A percentile compares a stretch with the other conserved stretches of the same genome.
phyloP scores from a whole-genome alignment of 1,140 invertebrate species.

The Anastrepha ludens region DNA sequence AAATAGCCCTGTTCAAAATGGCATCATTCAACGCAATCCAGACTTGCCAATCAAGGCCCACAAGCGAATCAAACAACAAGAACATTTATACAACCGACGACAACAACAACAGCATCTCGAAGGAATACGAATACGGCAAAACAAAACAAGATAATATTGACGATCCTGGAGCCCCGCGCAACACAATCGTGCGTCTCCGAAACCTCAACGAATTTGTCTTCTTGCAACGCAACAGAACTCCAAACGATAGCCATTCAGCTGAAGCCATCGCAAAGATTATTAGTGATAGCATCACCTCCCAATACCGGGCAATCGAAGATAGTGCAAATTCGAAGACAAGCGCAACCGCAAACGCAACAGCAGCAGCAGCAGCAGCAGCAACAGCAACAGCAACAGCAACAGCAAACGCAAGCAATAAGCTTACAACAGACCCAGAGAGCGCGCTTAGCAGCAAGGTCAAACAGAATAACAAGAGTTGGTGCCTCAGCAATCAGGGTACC shows the following conservation, averaged over 20 bases:
- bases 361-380: background rate
- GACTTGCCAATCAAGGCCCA: constrained; percentile 69
- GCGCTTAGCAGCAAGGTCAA: background rate
- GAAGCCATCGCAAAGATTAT: constrained; percentile 43
- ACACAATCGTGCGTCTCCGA: constrained; percentile 56
- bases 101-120: constrained; percentile 56
- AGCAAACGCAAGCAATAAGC: constrained; percentile 26
- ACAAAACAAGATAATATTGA: constrained; percentile 72
- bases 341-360: background rate
- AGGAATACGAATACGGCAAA: constrained; percentile 66
- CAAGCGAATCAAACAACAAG: constrained; percentile 65
- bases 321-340: background rate
- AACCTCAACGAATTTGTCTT: background rate
- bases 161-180: constrained; percentile 70
- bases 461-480: background rate
- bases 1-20: constrained; percentile 72
- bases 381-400: constrained; percentile 10
- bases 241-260: constrained; percentile 9
- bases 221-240: background rate
- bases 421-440: constrained; percentile 39
- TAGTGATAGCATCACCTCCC: constrained; percentile 25
- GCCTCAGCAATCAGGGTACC: constrained; percentile 63
- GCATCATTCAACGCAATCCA: constrained; percentile 70
- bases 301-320: constrained; percentile 28
- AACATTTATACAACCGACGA: constrained; percentile 60